Evolutionary conservation across 1,140 invertebrate genomes (phyloP), one percentile per base, ranked within the genome.

Genomic region (Theocolax elegans): DNA sequence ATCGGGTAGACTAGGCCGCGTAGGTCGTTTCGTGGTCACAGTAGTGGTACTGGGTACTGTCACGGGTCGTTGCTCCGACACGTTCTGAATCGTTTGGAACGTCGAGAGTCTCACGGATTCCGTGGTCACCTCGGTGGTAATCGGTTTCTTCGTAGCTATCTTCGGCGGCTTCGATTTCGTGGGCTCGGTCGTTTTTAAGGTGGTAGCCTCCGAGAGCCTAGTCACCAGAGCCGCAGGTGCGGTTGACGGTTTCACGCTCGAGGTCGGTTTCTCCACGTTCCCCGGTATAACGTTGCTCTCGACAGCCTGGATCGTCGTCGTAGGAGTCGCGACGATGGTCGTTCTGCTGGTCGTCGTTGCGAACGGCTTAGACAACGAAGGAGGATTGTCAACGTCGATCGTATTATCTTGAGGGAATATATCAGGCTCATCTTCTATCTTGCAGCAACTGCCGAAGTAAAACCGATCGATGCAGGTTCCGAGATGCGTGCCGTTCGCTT

Each of bases 391-490:
- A 35, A 85, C 80, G 40, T 86, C 81, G 40, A 85, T 85, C 0
- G 77, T 77, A 53, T 85, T 84, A 53, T 86, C 87, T 71, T 89
- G 87, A 1, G 82, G 80, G n/a, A 79, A 82, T 6, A 81, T 69
- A 35, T 84, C 81, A 3, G 85, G 74, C 76, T 87, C 77, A 74
- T 85, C 75, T 77, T 81, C 85, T 46, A 93, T 87, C 75, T 92
- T 92, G 83, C 95, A 97, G 78, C 95, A 97, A 31, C 93, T 95
- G 46, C 94, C 94, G 77, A 96, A 95, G 83, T 95, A 96, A 83
- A 96, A 96, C 54, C 94, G 90, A 83, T 97, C 95, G 79, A 95
- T 94, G 80, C 95, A 97, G 4, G 94, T 95, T 56, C 94, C 95
- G 69, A 97, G 85, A 77, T 96, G 95, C 1, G 93, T 94, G 29